These are phyloP conservation scores for Agrotis exclamationis DNA, from an alignment of 2,888 invertebrate species.

Conservation along the genomic window DNA sequence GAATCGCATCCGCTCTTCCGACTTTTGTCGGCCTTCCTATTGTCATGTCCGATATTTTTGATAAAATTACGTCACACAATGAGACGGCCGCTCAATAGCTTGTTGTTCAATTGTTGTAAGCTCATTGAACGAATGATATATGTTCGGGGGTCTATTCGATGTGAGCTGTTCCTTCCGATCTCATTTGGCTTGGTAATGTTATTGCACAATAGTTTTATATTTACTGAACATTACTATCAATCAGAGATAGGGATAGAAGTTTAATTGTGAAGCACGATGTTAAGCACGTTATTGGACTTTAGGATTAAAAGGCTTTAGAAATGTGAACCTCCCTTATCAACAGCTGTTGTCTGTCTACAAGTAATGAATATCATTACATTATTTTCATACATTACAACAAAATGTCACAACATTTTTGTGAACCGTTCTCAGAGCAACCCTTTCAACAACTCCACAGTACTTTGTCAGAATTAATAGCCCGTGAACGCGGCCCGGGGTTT, in stretches of 20 bases:
- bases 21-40: constrained; percentile 87
- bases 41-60: constrained; percentile 89
- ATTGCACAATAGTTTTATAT: constrained; percentile 80
- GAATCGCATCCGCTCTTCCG: constrained; percentile 91
- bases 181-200: constrained; percentile 79
- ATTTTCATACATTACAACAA: constrained; percentile 58
- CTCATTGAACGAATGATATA: constrained; percentile 89
- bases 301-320: constrained; percentile 29
- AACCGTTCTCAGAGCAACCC: constrained; percentile 84
- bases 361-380: constrained; percentile 56
- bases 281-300: constrained; percentile 48
- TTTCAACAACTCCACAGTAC: constrained; percentile 82
- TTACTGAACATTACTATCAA: constrained; percentile 79
- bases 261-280: constrained; percentile 65
- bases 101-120: constrained; percentile 89
- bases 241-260: constrained; percentile 58
- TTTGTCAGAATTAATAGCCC: constrained; percentile 90
- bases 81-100: constrained; percentile 81
- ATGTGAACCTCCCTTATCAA: background rate
- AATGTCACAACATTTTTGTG: constrained; percentile 87
- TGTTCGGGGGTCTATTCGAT: constrained; percentile 74
- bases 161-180: constrained; percentile 84
- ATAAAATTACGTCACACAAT: constrained; percentile 90
- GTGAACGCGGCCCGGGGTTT: constrained; percentile 81
- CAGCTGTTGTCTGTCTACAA: constrained; percentile 29